Evolutionary conservation across 53 echinoderm and acorn worm species (phyloP).

Genomic region (Luidia sarsii): DNA sequence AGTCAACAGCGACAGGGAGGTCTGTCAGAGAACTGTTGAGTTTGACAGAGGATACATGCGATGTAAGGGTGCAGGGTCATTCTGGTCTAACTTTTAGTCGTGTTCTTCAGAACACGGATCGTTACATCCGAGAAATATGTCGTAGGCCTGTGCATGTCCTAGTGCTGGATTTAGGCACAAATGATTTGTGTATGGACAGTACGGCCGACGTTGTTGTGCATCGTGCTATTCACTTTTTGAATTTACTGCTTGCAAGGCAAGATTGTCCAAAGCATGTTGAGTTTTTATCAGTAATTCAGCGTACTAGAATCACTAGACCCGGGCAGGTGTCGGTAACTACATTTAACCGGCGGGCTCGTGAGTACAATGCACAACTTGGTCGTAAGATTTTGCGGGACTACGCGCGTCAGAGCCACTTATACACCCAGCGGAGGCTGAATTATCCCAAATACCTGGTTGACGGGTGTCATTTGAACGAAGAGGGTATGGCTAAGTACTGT

Average conservation of each 20-base stretch:
- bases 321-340: neutral
- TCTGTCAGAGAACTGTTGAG: neutral
- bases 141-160: neutral
- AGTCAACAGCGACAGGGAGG: neutral
- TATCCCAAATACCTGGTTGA: neutral
- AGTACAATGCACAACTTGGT: neutral
- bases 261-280: neutral
- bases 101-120: neutral
- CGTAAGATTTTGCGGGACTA: neutral
- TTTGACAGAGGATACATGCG: neutral
- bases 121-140: neutral
- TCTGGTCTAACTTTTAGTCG: neutral
- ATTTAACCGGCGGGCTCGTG: neutral
- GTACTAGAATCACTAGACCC: neutral
- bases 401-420: neutral
- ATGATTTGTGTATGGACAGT: neutral
- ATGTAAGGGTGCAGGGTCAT: neutral
- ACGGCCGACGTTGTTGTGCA: neutral
- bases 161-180: neutral
- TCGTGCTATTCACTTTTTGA: neutral
- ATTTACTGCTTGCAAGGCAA: neutral
- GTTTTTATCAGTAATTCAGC: neutral
- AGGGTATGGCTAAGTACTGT: slow-evolving; percentile 15
- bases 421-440: neutral
- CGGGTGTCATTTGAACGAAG: slow-evolving; percentile 11